Conservation (phyloP, 2,888 invertebrate species). For the Drosophila siamana region DNA sequence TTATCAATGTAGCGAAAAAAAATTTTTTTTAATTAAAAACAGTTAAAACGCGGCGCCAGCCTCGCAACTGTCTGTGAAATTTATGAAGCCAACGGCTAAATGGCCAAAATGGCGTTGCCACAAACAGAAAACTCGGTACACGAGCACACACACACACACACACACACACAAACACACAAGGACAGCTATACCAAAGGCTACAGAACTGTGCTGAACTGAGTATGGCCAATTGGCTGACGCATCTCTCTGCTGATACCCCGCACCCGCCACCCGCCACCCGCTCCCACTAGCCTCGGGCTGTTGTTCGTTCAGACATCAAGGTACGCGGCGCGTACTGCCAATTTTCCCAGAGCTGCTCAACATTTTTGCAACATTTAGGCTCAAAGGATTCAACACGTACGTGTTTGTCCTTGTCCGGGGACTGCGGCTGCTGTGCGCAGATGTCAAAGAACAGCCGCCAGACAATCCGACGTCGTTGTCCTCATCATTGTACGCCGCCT, state of each 20-base stretch:
- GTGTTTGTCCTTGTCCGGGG: slow-evolving; percentile 29
- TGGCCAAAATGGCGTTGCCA: slow-evolving; percentile 56
- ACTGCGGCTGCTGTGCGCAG: slow-evolving; percentile 26
- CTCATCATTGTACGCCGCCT: background rate
- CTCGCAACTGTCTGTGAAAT: slow-evolving; percentile 61
- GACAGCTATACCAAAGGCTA: too few species aligned
- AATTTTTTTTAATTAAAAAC: slow-evolving; percentile 72
- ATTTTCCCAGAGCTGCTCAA: slow-evolving; percentile 31
- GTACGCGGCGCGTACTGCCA: slow-evolving; percentile 37
- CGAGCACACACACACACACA: slow-evolving; percentile 21
- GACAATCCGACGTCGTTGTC: slow-evolving; percentile 35
- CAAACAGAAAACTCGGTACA: slow-evolving; percentile 47
- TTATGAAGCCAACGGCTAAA: slow-evolving; percentile 58
- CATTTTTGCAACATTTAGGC: slow-evolving; percentile 51
- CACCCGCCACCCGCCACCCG: background rate
- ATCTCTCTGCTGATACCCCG: slow-evolving; percentile 3
- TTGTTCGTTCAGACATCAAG: slow-evolving; percentile 28
- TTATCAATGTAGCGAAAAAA: slow-evolving; percentile 36
- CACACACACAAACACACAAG: slow-evolving; percentile 22
- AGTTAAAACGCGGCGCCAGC: slow-evolving; percentile 64
- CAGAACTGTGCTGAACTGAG: slow-evolving; percentile 36
- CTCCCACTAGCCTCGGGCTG: background rate
- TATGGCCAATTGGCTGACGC: slow-evolving; percentile 42
- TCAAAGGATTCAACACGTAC: slow-evolving; percentile 46
- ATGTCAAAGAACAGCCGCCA: slow-evolving; percentile 58